Base-by-base conservation (phyloP, 2,888 invertebrate genomes). In the Pseudococcus viburni region DNA sequence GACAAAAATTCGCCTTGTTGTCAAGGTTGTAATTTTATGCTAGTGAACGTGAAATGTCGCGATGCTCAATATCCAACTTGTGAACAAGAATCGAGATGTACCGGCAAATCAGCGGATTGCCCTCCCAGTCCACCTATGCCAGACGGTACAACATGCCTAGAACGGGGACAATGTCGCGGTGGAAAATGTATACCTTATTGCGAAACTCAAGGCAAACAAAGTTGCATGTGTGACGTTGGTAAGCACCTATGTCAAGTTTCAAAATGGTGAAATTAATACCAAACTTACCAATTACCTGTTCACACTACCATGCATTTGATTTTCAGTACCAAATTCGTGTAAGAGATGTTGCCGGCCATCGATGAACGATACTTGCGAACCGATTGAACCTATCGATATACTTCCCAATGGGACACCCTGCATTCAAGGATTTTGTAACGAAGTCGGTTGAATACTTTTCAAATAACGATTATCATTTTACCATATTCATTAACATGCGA, bases 1-100 rank as follows among this genome's bases (percentile, higher is more conserved):
- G 98, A 98, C 91, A 97, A 97, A 92, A 99, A 99, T 92, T 97
- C 97, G 0, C 97, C 98, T 6, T 99, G 99, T 91, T 99, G 99
- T 91, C 95, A 96, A 92, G 95, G 95, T 90, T 99, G 99, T 91
- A 95, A 96, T 91, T 97, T 95, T 91, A 97, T 98, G 93, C 94
- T 95, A 85, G 93, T 94, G 6, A 96, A 95, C 12, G 94, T 96
- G 73, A 96, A 96, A 91, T 98, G 98, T 91, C 94, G 97, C 86
- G 97, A 97, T 91, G 96, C 97, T 0, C 97, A 97, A 91, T 95
- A 96, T 91, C 95, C 96, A 0, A 97, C 97, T 39, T 98, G 98
- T 92, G 97, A 98, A 92, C 96, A 97, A 92, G 97, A 97, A 92
- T 96, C 97, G 64, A 94, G 95, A 88, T 97, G 97, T 91, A 96